Evolutionary conservation across 2,888 invertebrate species (phyloP), one percentile per base, ranked within the genome.

Genomic region (Agrotis ipsilon): DNA sequence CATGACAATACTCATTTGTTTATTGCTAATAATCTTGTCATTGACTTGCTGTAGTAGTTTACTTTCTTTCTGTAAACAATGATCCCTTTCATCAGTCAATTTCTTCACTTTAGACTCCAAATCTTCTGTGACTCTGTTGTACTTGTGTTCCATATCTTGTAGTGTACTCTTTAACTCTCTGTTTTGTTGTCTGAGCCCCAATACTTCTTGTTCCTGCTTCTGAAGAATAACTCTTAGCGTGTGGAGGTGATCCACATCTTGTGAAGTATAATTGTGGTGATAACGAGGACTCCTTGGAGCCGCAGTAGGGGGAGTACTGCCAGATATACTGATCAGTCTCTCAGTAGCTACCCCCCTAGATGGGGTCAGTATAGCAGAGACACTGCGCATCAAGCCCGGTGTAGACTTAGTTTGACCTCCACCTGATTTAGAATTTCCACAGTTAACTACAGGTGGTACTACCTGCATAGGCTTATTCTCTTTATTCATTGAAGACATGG

Each of bases 1-100:
- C 94, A 98, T 97, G 19, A 98, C 97, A 90, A 97, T 96, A 89
- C 98, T 97, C 94, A 97, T 95, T 87, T 96, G 93, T 88, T 92
- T 95, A 78, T 95, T 94, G 64, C 90, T 93, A 45, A 95, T 82
- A 51, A 83, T 88, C 84, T 94, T 96, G 43, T 95, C 92, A 88
- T 89, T 90, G 7, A 95, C 82, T 81, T 94, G 94, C 67, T 94
- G 93, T 61, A 89, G 74, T 62, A 95, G 82, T 80, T 92, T 92
- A 75, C 84, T 89, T 81, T 94, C 94, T 80, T 86, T 92, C 39
- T 91, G 90, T 54, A 90, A 64, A 52, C 91, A 85, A 75, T 86
- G 84, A 51, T 93, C 90, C 82, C 88, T 92, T 73, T 96, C 94
- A 72, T 91, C 91, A 48, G 87, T 90, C 49, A 95, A 82, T 83